These are phyloP conservation scores for Paramormyrops kingsleyae DNA, from an alignment of 2,113 vertebrate species.

Conservation along the genomic window DNA sequence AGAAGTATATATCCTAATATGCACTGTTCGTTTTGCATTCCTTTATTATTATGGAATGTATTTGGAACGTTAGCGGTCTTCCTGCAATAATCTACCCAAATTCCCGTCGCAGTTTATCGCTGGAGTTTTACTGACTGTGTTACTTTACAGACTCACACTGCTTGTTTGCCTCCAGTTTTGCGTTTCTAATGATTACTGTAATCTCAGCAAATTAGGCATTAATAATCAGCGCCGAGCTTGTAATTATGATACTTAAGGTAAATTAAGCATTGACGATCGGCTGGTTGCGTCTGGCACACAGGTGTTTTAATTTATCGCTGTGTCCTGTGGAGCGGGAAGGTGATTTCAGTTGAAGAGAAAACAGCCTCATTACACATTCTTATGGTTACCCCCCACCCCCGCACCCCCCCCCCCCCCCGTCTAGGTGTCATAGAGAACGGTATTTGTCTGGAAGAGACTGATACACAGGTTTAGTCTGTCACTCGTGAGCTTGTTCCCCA, in stretches of 20 bases:
- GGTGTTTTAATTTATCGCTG: conserved; percentile 16
- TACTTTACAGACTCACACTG: conserved; percentile 4
- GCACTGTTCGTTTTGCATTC: neutral
- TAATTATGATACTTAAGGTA: conserved; percentile 25
- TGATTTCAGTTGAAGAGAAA: neutral
- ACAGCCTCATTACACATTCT: neutral
- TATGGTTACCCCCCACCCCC: neutral
- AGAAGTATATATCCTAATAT: neutral
- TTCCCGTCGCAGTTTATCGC: neutral
- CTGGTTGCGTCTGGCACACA: conserved; percentile 11
- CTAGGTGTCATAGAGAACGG: neutral
- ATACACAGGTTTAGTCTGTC: neutral
- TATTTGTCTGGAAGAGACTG: neutral
- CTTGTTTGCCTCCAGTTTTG: conserved; percentile 25
- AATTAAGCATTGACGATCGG: conserved; percentile 27
- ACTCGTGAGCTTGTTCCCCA: neutral
- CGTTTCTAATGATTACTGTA: conserved; percentile 26
- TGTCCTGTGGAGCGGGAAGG: conserved; percentile 9
- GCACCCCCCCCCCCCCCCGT: neutral
- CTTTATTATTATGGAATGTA: neutral
- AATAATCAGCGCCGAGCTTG: conserved; percentile 24
- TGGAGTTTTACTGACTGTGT: conserved; percentile 7
- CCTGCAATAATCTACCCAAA: neutral
- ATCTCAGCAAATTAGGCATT: conserved; percentile 30
- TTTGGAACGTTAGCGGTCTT: neutral